Conservation (phyloP, 92 coral and sea anemone genomes). For the Porites cylindrica region DNA sequence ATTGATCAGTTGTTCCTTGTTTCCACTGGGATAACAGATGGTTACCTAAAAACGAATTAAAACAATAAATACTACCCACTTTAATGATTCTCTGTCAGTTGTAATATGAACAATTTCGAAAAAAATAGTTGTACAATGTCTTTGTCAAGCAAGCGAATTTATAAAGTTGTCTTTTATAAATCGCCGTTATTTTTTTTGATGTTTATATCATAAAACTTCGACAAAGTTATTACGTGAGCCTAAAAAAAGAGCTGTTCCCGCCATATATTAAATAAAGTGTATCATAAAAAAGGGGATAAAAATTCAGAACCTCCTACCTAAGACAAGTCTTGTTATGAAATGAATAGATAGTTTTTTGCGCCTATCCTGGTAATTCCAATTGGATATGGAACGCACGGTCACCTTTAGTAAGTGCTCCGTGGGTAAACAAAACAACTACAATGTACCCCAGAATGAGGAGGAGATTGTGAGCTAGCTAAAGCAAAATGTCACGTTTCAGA, state of each 20-base stretch:
- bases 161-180: constrained; percentile 22
- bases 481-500: constrained; percentile 31
- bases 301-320: constrained; percentile 22
- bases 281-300: neutral
- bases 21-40: constrained; percentile 45
- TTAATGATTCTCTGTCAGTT: constrained; percentile 14
- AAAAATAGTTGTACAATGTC: constrained; percentile 25
- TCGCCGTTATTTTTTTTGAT: constrained; percentile 15
- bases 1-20: constrained; percentile 25
- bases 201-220: constrained; percentile 15
- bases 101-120: constrained; percentile 25
- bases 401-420: neutral
- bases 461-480: constrained; percentile 21
- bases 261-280: constrained; percentile 10
- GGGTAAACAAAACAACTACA: constrained; percentile 1
- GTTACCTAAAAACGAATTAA: constrained; percentile 31
- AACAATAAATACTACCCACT: constrained; percentile 23
- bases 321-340: neutral
- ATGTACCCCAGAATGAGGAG: constrained; percentile 11
- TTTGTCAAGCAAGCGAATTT: too few species aligned
- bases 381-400: constrained; percentile 21
- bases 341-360: constrained; percentile 12
- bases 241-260: constrained; percentile 14
- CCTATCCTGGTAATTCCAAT: constrained; percentile 27
- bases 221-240: constrained; percentile 13